Conservation (phyloP, 2,888 invertebrate genomes). For the Stenodera caucasica region DNA sequence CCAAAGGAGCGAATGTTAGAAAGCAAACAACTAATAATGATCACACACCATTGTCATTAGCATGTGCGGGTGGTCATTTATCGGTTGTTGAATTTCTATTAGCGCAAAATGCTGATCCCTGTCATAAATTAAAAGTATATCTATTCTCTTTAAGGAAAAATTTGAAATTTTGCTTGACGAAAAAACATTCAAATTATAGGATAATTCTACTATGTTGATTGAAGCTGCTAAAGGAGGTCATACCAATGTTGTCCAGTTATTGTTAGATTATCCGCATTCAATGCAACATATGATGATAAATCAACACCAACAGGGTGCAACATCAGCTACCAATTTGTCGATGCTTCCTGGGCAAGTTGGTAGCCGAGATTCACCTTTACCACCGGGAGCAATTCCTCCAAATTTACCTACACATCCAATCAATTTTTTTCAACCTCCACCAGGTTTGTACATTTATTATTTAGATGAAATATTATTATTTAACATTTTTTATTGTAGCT, state of each 20-base stretch:
- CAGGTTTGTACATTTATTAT: constrained; percentile 33
- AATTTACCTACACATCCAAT: constrained; percentile 50
- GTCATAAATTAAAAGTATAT: constrained; percentile 86
- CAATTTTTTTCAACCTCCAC: constrained; percentile 54
- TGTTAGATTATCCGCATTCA: constrained; percentile 92
- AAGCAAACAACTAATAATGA: constrained; percentile 92
- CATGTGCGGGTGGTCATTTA: constrained; percentile 95
- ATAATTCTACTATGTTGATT: constrained; percentile 97
- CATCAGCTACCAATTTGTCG: constrained; percentile 49
- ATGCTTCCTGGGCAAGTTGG: constrained; percentile 52
- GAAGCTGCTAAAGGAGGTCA: constrained; percentile 99
- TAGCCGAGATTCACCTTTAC: constrained; percentile 50
- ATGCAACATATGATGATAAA: constrained; percentile 78
- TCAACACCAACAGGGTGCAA: constrained; percentile 47
- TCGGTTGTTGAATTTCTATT: constrained; percentile 91
- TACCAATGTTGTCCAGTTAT: constrained; percentile 89
- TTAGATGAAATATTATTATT: too few relatives aligned
- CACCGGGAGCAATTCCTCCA: constrained; percentile 42
- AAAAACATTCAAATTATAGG: constrained; percentile 56
- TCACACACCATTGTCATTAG: constrained; percentile 94
- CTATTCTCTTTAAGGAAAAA: too few relatives aligned
- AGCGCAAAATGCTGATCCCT: constrained; percentile 90
- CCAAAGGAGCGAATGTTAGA: constrained; percentile 84
- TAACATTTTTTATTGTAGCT: constrained; percentile 20
- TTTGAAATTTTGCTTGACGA: too few relatives aligned